Percentiles rank a stretch among this genome's conserved stretches.
These are phyloP conservation scores for Ellobius talpinus DNA, from an alignment of 2,113 vertebrate species.

Conservation along the genomic window DNA sequence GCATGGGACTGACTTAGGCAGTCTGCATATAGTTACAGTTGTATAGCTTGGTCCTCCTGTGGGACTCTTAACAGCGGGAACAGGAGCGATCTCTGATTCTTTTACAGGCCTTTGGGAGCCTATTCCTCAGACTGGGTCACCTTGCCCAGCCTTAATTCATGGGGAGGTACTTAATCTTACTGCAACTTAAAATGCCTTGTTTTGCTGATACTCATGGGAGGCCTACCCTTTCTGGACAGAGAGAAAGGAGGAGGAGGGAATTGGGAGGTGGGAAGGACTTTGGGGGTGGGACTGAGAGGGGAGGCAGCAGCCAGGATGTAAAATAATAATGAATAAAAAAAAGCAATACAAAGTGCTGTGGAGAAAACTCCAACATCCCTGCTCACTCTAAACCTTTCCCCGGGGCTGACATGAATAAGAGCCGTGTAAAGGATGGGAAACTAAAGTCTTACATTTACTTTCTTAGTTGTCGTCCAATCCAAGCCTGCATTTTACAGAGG, in stretches of 20 bases:
- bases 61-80: background rate
- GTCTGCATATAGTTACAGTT: background rate
- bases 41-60: background rate
- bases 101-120: background rate
- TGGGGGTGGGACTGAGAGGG: too few species aligned
- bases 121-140: background rate
- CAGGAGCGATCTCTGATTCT: background rate
- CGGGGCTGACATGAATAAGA: background rate
- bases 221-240: background rate
- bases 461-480: background rate
- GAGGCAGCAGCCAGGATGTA: background rate
- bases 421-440: background rate
- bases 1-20: background rate
- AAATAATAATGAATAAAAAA: background rate
- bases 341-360: background rate
- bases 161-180: background rate
- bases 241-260: background rate
- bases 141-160: background rate
- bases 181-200: background rate
- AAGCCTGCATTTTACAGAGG: background rate
- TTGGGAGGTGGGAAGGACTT: too few species aligned
- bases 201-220: background rate
- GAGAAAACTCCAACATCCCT: background rate
- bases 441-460: background rate
- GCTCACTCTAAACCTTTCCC: background rate